A percentile compares a stretch with the other conserved stretches of the same genome.
Conservation (phyloP, 1,140 invertebrate genomes). For the Uloborus diversus region DNA sequence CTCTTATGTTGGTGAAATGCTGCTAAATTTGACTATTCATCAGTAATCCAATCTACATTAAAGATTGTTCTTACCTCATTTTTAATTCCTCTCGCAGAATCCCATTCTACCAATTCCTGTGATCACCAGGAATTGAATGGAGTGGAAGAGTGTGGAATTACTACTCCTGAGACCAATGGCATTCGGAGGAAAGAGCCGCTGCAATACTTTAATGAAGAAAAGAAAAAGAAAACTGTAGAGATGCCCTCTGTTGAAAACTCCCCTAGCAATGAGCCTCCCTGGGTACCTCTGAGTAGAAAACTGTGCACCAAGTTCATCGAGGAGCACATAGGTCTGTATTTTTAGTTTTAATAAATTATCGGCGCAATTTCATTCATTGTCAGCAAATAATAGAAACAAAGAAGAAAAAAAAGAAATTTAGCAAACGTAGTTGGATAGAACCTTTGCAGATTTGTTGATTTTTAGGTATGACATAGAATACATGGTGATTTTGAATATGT, state of each 20-base stretch:
- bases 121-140: conserved; percentile 35
- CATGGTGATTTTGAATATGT: too few species aligned
- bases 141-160: background rate
- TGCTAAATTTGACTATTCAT: too few species aligned
- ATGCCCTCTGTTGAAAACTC: background rate
- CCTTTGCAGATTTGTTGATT: too few species aligned
- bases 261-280: conserved; percentile 9
- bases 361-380: too few species aligned
- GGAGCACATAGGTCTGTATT: conserved; percentile 41
- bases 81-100: background rate
- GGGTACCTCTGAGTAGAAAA: conserved; percentile 45
- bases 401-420: too few species aligned
- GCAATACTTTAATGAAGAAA: background rate
- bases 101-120: conserved; percentile 43
- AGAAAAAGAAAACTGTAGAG: background rate
- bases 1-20: too few species aligned
- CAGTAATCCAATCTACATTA: too few species aligned
- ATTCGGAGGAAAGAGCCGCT: background rate
- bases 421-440: too few species aligned
- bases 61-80: background rate
- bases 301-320: conserved; percentile 50
- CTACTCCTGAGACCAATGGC: too few species aligned
- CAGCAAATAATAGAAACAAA: too few species aligned
- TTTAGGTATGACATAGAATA: too few species aligned
- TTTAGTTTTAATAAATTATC: too few species aligned